Evolutionary conservation across 2,797 vertebrate species (phyloP).

Genomic region (Myripristis jacobus): DNA sequence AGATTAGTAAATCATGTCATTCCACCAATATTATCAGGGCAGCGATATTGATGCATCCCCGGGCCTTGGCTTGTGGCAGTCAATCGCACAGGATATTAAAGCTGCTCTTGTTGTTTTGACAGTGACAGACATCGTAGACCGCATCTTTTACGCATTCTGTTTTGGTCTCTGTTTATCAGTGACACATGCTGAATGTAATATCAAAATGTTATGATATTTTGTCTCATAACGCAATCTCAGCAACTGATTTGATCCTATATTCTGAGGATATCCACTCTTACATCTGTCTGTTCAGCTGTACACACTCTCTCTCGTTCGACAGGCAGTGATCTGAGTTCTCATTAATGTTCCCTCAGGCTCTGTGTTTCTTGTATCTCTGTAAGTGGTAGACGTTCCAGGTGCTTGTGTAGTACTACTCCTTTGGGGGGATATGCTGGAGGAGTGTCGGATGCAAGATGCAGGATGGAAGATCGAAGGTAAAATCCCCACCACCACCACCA

Average conservation of each 20-base stretch:
- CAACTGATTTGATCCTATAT: slow-evolving; percentile 7
- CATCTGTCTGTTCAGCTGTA: slow-evolving; percentile 6
- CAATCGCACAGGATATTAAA: slow-evolving; percentile 59
- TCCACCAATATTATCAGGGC: slow-evolving; percentile 26
- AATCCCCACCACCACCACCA: slow-evolving; percentile 31
- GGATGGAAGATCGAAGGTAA: slow-evolving; percentile 20
- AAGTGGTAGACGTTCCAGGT: neutral
- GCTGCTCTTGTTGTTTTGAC: slow-evolving; percentile 47
- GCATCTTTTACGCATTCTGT: slow-evolving; percentile 11
- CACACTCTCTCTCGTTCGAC: slow-evolving; percentile 17
- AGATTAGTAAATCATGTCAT: slow-evolving; percentile 43
- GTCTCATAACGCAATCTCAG: slow-evolving; percentile 29
- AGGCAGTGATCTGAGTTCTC: slow-evolving; percentile 17
- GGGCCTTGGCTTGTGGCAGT: slow-evolving; percentile 21
- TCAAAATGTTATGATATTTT: slow-evolving; percentile 30
- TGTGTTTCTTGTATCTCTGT: slow-evolving; percentile 16
- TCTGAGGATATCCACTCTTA: slow-evolving; percentile 13
- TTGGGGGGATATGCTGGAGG: neutral
- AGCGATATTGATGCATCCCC: slow-evolving; percentile 41
- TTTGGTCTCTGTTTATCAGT: slow-evolving; percentile 15
- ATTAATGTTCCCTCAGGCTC: slow-evolving; percentile 19
- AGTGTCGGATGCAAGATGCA: neutral
- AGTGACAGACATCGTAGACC: slow-evolving; percentile 19
- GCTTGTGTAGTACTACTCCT: neutral
- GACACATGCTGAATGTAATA: slow-evolving; percentile 28